Percentiles rank a stretch among this genome's conserved stretches.
phyloP scores from a whole-genome alignment of 1,140 invertebrate species.

The Hycleus phaleratus region DNA sequence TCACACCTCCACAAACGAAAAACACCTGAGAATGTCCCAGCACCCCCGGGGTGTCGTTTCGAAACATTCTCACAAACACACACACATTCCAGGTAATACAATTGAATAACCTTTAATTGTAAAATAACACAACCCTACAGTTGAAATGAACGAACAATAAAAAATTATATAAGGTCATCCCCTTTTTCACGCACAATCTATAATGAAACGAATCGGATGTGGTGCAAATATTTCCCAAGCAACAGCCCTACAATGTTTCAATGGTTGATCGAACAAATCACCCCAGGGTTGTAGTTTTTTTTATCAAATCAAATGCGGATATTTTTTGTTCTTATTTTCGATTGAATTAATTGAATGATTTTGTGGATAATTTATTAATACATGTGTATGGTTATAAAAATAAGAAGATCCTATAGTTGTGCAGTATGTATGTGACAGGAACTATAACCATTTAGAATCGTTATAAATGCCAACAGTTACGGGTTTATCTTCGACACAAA shows the following conservation, averaged over 20 bases:
- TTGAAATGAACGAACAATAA: conserved; percentile 4
- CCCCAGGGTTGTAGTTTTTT: too few species aligned
- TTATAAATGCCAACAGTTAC: conserved; percentile 33
- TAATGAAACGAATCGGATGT: conserved; percentile 13
- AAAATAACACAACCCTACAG: conserved; percentile 12
- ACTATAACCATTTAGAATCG: conserved; percentile 31
- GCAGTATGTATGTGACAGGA: conserved; percentile 24
- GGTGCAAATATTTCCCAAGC: conserved; percentile 8
- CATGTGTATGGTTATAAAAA: conserved; percentile 6
- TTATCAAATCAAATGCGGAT: too few species aligned
- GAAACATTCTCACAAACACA: too few species aligned
- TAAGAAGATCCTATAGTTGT: conserved; percentile 10
- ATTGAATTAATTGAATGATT: too few species aligned
- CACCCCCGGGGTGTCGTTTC: conserved; percentile 13
- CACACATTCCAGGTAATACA: background rate
- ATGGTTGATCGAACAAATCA: conserved; percentile 11
- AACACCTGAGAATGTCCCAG: conserved; percentile 31
- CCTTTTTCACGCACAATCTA: conserved; percentile 7
- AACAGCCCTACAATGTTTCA: conserved; percentile 10
- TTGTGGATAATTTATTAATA: too few species aligned
- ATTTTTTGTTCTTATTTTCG: too few species aligned
- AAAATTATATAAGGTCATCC: conserved; percentile 11
- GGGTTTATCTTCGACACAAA: conserved; percentile 29
- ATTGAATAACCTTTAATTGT: conserved; percentile 9
- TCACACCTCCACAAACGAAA: background rate